Evolutionary conservation across 2,113 vertebrate genomes (phyloP), one percentile per base, ranked within the genome.

Genomic region (Campylomormyrus tamandua): DNA sequence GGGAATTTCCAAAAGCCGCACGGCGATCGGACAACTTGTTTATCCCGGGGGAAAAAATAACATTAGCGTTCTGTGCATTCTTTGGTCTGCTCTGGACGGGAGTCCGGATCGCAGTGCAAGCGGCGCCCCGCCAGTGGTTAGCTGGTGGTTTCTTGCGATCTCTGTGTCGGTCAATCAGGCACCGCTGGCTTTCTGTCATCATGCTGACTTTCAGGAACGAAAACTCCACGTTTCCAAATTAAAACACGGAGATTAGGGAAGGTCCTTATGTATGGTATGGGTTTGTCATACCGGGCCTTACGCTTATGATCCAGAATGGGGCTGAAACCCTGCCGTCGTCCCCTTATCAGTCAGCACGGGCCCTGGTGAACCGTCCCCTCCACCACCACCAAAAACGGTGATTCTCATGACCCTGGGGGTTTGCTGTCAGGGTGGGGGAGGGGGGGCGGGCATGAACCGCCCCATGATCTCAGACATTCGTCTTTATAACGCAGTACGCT

Each of bases 361-460:
- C 91, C 90, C 90, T 90, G 93, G 94, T 95, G 94, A 96, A 96
- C 94, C 94, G 91, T 90, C 92, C 94, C 95, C 93, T 95, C 96
- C 97, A 94, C 95, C 94, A 93, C 95, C 96, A 97, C 95, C 95
- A 94, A 91, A 95, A 96, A 95, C 96, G 96, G 97, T 96, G 97
- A 97, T 97, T 97, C 96, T 97, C 96, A 96, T 97, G 97, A 97
- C 97, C 97, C 95, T 94, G 95, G 94, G 95, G 94, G 91, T 92
- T 92, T 94, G 94, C 94, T 96, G 96, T 96, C 94, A 31, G 91
- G 87, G 50, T 93, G 95, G 96, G 95, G 95, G 96, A 92, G 42
- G 94, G 94, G 91, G 94, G 42, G 94, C 94, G 91, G 94, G 92
- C 93, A 92, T 87, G 48, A 17, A 31, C 84, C 10, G 2, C 1